phyloP scores from a whole-genome alignment of 2,113 vertebrate species.

The Pseudopodoces humilis region DNA sequence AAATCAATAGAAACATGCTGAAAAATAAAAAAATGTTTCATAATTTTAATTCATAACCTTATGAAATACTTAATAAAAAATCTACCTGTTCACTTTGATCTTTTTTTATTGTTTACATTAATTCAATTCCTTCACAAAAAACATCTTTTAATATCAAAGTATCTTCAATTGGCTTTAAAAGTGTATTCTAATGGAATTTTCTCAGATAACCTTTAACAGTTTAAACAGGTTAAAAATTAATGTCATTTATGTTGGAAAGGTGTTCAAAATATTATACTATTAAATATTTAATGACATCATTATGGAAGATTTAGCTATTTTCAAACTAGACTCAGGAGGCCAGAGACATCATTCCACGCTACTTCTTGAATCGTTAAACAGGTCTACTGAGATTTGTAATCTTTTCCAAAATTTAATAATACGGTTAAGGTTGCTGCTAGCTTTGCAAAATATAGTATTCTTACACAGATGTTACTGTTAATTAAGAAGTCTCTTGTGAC shows the following conservation, averaged over 20 bases:
- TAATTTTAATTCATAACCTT: not conserved
- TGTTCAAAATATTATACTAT: constrained; percentile 71
- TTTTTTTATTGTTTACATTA: constrained; percentile 29
- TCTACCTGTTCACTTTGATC: not conserved
- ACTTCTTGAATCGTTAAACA: constrained; percentile 58
- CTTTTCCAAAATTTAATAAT: constrained; percentile 74
- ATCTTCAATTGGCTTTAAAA: constrained; percentile 51
- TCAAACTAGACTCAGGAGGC: constrained; percentile 45
- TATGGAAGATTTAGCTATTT: constrained; percentile 65
- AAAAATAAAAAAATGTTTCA: not conserved
- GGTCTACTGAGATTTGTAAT: constrained; percentile 59
- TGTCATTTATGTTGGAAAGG: constrained; percentile 67
- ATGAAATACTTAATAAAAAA: not conserved
- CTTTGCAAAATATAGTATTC: constrained; percentile 69
- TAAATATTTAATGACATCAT: constrained; percentile 74
- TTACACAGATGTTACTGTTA: constrained; percentile 74
- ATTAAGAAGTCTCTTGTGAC: constrained; percentile 72
- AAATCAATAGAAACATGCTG: not conserved
- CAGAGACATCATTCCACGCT: constrained; percentile 15
- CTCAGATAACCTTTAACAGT: constrained; percentile 62
- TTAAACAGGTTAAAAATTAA: constrained; percentile 74
- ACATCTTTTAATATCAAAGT: not conserved
- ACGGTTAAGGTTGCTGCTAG: constrained; percentile 67
- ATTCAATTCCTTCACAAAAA: constrained; percentile 32
- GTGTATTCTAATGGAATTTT: constrained; percentile 55